Conservation (phyloP, 1,140 invertebrate genomes). For the Spodoptera litura region DNA sequence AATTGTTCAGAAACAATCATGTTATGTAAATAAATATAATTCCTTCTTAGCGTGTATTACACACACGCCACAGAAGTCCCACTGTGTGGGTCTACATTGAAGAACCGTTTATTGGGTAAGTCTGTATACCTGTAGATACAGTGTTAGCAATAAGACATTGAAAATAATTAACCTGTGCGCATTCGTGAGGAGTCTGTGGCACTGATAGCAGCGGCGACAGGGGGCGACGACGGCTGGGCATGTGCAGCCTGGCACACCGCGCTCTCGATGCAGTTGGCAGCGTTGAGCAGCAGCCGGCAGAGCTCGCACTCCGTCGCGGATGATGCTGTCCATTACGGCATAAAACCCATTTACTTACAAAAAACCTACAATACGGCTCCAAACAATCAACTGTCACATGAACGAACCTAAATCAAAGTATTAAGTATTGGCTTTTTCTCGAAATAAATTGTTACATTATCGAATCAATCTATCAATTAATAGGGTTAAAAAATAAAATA, state of each 20-base stretch:
- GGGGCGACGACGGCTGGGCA: constrained; percentile 39
- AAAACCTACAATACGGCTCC: not conserved
- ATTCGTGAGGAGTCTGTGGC: constrained; percentile 17
- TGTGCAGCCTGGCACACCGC: constrained; percentile 72
- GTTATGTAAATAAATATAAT: no score
- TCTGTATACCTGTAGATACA: no score
- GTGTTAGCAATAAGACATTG: no score
- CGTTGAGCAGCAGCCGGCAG: constrained; percentile 71
- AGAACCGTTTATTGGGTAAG: no score
- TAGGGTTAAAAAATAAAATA: no score
- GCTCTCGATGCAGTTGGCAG: constrained; percentile 76
- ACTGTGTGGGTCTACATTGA: no score
- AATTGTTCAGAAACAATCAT: no score
- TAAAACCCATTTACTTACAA: not conserved
- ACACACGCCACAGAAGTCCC: no score
- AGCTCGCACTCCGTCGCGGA: constrained; percentile 64
- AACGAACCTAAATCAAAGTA: not conserved
- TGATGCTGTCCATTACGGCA: constrained; percentile 54
- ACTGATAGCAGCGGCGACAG: constrained; percentile 39
- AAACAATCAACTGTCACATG: constrained; percentile 42
- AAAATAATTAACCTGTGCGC: not conserved
- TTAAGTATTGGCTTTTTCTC: no score
- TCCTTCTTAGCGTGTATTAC: no score
- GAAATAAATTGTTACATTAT: no score
- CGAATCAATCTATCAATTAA: no score